Conservation (phyloP, 2,797 vertebrate genomes). For the Sebastes kiyomatsui region DNA sequence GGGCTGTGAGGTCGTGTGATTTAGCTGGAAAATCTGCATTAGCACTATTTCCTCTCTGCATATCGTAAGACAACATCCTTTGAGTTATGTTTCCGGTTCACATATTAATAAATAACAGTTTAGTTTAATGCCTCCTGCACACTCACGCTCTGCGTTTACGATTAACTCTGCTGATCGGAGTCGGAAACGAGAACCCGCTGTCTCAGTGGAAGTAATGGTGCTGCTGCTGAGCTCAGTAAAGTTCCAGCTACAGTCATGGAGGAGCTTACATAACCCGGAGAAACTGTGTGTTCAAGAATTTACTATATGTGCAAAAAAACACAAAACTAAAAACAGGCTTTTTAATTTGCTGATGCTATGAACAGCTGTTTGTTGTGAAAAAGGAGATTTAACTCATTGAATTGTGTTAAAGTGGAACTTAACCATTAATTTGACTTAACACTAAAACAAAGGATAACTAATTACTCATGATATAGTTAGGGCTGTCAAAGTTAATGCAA, state of each 20-base stretch:
- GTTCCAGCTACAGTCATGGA: not conserved
- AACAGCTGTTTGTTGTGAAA: slow-evolving; percentile 12
- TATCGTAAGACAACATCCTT: not conserved
- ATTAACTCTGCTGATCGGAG: slow-evolving; percentile 13
- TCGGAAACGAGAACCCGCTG: slow-evolving; percentile 2
- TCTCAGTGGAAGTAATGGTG: slow-evolving; percentile 20
- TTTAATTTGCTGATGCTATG: slow-evolving; percentile 5
- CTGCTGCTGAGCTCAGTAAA: slow-evolving; percentile 26
- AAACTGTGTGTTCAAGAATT: not conserved
- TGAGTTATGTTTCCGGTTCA: not conserved
- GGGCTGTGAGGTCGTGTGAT: not conserved
- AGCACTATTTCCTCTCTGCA: not conserved
- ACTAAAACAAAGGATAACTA: not conserved
- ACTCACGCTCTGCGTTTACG: not conserved
- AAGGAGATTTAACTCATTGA: not conserved
- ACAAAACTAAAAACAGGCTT: not conserved
- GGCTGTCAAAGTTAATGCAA: too few species aligned
- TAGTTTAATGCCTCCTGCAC: not conserved
- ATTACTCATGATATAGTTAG: not conserved
- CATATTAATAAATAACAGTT: slow-evolving; percentile 19
- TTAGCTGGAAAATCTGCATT: slow-evolving; percentile 1
- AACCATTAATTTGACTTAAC: not conserved
- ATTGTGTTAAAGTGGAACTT: not conserved
- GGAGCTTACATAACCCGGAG: slow-evolving; percentile 14
- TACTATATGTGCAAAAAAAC: slow-evolving; percentile 8